These are phyloP conservation scores for Oncorhynchus mykiss DNA, from an alignment of 2,113 vertebrate genomes.

Conservation along the genomic window DNA sequence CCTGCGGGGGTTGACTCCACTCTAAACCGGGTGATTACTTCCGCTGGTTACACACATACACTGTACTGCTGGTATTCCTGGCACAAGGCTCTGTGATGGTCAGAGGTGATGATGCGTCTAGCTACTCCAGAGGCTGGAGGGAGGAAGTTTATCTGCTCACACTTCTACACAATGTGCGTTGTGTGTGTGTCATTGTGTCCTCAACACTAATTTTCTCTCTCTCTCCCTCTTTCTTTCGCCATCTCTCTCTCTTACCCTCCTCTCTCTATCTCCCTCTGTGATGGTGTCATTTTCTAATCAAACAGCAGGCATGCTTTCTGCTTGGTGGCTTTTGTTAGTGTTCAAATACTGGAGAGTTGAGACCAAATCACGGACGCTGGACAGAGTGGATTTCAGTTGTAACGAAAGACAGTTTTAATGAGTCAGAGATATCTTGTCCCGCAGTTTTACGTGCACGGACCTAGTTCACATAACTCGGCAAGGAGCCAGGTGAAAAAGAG, in stretches of 20 bases:
- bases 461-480: no score
- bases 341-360: no score
- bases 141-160: constrained; percentile 5
- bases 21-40: constrained; percentile 75
- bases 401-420: no score
- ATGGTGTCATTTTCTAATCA: constrained; percentile 81
- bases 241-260: constrained; percentile 37
- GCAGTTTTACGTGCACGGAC: no score
- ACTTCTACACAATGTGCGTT: constrained; percentile 26
- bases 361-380: no score
- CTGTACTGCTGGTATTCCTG: constrained; percentile 61
- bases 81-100: constrained; percentile 58
- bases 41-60: constrained; percentile 56
- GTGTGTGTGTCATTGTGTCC: constrained; percentile 10
- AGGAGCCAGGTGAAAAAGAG: no score
- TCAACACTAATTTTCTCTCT: constrained; percentile 15
- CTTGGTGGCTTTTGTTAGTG: no score
- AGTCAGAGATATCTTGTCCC: no score
- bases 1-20: constrained; percentile 70
- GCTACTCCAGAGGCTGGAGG: constrained; percentile 34
- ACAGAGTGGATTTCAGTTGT: no score
- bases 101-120: constrained; percentile 64
- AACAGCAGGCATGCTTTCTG: constrained; percentile 86
- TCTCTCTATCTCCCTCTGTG: constrained; percentile 32
- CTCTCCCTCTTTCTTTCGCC: neutral